Base-by-base conservation (phyloP, 1,140 invertebrate species). In the Archivesica marissinica region DNA sequence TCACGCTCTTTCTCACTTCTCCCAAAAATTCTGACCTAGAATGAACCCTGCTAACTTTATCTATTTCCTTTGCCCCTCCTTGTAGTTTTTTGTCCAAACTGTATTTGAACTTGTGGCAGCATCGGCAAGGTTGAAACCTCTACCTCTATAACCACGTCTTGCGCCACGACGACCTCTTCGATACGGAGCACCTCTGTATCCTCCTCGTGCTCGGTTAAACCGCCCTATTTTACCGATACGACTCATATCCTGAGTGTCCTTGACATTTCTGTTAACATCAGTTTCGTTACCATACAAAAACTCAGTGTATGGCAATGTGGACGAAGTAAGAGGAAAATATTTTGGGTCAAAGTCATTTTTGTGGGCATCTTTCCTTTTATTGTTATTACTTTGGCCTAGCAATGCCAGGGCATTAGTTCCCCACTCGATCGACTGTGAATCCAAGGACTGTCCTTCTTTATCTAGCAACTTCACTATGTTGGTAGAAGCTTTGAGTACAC, bases 61-160 rank as follows among this genome's bases (percentile, higher is more conserved):
- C 38, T 79, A 79, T 50, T 79, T 79, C 76, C 47, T 79, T 23
- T 61, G 76, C 56, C 76, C 76, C 76, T 61, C 56, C 38, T 39
- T 77, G 23, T 23, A 44, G 33, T 79, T 61, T 75, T 75, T 79
- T 79, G 50, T 17, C n/a, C 17, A 20, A 35, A 11, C 25, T 30
- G 64, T 20, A 25, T 50, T 74, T n/a, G 33, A 39, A 41, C 17
- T 15, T 30, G 25, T 15, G 17, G 28, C 33, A 35, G 15, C 39
- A 15, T 39, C 39, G 28, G 33, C 23, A 30, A 20, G 11, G 9
- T 20, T 35, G 33, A 20, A 35, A 17, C 33, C 64, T 3, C 64
- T 25, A 35, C 59, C 59, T 25, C 59, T 25, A 28, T 2, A 64
- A 30, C 59, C 59, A 23, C 3, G 59, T 64, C 59, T 25, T 20